Base-by-base conservation (phyloP, 1,140 invertebrate genomes). In the Chironomus tepperi region DNA sequence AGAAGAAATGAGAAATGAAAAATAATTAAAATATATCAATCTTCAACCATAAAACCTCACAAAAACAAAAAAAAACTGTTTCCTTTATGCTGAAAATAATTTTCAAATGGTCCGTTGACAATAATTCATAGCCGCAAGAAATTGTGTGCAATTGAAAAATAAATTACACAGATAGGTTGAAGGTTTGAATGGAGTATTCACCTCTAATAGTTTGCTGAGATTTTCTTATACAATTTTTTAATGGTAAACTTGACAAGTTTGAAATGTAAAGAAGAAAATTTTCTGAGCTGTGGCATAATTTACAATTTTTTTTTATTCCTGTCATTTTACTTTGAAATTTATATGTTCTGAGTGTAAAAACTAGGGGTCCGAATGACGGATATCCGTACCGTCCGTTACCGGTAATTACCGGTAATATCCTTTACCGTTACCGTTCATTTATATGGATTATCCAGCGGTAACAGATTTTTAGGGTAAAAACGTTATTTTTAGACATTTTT, bases 61-160 rank as follows among this genome's bases (percentile, higher is more conserved):
- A 34, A 34, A 34, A 34, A 34, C 5, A n/a, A n/a, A n/a, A n/a
- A n/a, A n/a, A n/a, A n/a, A n/a, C n/a, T n/a, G 5, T 34, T 34
- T 34, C 24, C 24, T 34, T 34, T 34, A 34, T 2, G 24, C 24
- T 34, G 5, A 34, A 34, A 34, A 34, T 34, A 34, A 34, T 34
- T 34, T 34, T 5, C 24, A 34, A 34, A 34, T 34, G 24, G 24
- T 34, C 24, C n/a, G 47, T 57, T 57, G 47, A 57, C 47, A 57
- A 57, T 57, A 57, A 57, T 57, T 57, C 47, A 57, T 57, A n/a
- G 12, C 47, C 47, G 10, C 47, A 57, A 57, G 47, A 57, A 57
- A 57, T 57, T 57, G 47, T n/a, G 47, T 57, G 47, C 47, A 57
- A 57, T 57, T 57, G 47, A 57, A 57, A 57, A 57, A 57, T 57